These are phyloP conservation scores for Oreocharis arfaki DNA, from an alignment of 2,113 vertebrate species.

Conservation along the genomic window DNA sequence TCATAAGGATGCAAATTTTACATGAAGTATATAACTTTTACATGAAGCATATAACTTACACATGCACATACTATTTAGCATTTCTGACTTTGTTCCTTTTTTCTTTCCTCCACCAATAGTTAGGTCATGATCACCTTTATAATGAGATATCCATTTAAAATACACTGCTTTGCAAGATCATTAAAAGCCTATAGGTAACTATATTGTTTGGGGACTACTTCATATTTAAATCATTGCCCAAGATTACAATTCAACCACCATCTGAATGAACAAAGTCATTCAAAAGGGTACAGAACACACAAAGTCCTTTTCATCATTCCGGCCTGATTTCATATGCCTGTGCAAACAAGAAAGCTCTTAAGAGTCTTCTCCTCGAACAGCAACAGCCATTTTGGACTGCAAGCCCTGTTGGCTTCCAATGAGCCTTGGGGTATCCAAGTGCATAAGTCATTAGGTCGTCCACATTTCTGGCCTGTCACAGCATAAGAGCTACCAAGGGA, in stretches of 20 bases:
- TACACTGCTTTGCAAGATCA: background rate
- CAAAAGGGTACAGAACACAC: background rate
- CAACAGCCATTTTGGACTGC: background rate
- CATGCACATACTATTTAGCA: background rate
- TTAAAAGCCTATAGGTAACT: background rate
- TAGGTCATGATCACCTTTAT: background rate
- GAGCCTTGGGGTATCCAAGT: background rate
- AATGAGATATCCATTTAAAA: background rate
- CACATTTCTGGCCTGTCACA: background rate
- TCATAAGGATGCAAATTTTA: background rate
- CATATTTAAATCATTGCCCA: constrained; percentile 8
- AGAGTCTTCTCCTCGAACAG: background rate
- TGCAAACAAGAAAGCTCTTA: background rate
- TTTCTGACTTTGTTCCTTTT: background rate
- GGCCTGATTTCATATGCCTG: background rate
- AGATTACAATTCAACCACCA: background rate
- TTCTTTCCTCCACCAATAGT: background rate
- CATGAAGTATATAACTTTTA: background rate
- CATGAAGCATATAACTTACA: background rate
- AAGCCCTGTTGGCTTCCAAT: background rate
- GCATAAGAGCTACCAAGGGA: background rate
- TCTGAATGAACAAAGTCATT: constrained; percentile 12
- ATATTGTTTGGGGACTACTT: background rate
- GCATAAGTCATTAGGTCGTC: background rate
- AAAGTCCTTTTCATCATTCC: background rate